Conservation (phyloP, 2,888 invertebrate genomes). For the Drosophila sordidapex region DNA sequence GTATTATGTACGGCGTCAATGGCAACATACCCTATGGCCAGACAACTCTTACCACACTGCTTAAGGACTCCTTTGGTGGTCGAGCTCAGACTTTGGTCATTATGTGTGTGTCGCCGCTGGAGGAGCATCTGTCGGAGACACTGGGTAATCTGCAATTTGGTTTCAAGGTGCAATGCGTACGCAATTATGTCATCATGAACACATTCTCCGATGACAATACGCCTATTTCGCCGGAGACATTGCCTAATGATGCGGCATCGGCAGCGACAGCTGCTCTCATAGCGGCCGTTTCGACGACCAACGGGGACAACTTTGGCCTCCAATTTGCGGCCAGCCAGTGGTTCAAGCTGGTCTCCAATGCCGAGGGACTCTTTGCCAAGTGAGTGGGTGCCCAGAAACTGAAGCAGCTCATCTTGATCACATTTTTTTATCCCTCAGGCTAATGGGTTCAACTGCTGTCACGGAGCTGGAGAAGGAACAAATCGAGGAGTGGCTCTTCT, state of each 20-base stretch:
- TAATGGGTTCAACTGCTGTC: conserved; percentile 89
- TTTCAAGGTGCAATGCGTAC: conserved; percentile 88
- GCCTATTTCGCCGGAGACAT: conserved; percentile 84
- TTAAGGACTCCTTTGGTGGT: conserved; percentile 91
- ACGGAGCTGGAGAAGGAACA: conserved; percentile 90
- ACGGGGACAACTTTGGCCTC: conserved; percentile 87
- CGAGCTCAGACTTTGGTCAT: conserved; percentile 90
- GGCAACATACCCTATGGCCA: conserved; percentile 86
- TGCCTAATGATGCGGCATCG: conserved; percentile 29
- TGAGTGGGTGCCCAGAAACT: conserved; percentile 80
- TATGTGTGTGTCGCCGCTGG: conserved; percentile 90
- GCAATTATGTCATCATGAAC: conserved; percentile 90
- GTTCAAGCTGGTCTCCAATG: conserved; percentile 93
- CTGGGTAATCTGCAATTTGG: conserved; percentile 89
- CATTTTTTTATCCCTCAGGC: conserved; percentile 50
- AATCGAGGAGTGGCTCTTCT: conserved; percentile 92
- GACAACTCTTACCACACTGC: conserved; percentile 89
- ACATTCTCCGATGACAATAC: conserved; percentile 89
- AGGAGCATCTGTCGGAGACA: conserved; percentile 89
- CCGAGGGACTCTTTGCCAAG: conserved; percentile 90
- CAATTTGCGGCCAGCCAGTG: conserved; percentile 94
- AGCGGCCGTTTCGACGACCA: conserved; percentile 30
- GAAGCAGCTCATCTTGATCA: neutral
- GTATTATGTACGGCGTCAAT: conserved; percentile 81
- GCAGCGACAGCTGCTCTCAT: conserved; percentile 53